These are phyloP conservation scores for Schizotus pectinicornis DNA, from an alignment of 2,888 invertebrate species.

Conservation along the genomic window DNA sequence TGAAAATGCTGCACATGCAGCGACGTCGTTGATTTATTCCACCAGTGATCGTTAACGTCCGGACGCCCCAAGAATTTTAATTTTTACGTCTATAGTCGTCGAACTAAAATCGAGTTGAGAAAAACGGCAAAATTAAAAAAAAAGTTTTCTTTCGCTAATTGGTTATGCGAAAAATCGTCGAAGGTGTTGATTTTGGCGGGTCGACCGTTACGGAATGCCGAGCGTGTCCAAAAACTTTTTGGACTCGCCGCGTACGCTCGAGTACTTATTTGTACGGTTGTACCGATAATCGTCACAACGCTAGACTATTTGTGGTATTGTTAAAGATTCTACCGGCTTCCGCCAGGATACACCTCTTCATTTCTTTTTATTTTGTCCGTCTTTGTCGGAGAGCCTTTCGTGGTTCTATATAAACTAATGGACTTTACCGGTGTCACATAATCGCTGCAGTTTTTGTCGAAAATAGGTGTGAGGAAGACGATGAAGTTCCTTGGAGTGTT, in stretches of 20 bases:
- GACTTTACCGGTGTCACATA: conserved; percentile 39
- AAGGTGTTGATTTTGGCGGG: too few relatives aligned
- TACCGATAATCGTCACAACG: conserved; percentile 18
- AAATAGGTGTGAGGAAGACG: conserved; percentile 26
- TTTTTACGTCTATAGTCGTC: conserved; percentile 23
- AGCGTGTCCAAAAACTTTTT: too few relatives aligned
- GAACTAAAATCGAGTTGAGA: background rate
- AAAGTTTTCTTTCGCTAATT: too few relatives aligned
- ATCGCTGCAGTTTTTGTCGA: conserved; percentile 33
- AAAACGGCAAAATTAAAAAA: too few relatives aligned
- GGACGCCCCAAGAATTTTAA: conserved; percentile 34
- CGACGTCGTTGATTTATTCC: conserved; percentile 27
- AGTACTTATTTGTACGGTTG: conserved; percentile 21
- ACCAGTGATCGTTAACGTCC: conserved; percentile 35
- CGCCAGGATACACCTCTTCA: conserved; percentile 31
- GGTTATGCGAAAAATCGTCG: background rate
- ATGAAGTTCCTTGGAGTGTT: conserved; percentile 46
- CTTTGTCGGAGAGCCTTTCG: conserved; percentile 25
- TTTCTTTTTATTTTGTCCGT: conserved; percentile 30
- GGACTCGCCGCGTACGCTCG: background rate
- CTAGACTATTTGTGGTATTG: conserved; percentile 28
- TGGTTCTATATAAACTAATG: conserved; percentile 45
- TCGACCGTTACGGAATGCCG: too few relatives aligned
- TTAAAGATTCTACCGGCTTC: conserved; percentile 32
- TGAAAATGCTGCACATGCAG: conserved; percentile 17